Evolutionary conservation across 2,797 vertebrate genomes (phyloP).

Genomic region (Hoplostethus atlanticus): DNA sequence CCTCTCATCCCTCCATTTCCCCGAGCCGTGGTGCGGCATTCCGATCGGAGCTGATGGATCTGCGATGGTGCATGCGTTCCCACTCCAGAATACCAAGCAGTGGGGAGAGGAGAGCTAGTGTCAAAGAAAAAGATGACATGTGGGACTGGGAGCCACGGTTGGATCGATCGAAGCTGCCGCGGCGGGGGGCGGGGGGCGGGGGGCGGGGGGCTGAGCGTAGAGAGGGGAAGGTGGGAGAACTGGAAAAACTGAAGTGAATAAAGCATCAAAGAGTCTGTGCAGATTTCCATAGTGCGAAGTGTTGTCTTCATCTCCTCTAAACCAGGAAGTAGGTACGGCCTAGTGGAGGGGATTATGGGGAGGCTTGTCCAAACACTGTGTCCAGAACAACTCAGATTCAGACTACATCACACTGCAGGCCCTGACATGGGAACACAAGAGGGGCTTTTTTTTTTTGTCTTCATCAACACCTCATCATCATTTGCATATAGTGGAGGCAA

Average conservation of each 20-base stretch:
- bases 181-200: slow-evolving; percentile 23
- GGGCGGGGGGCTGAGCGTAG: slow-evolving; percentile 2
- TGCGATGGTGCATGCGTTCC: slow-evolving; percentile 79
- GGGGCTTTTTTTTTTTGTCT: not conserved
- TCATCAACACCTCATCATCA: not conserved
- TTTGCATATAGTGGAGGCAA: slow-evolving; percentile 14
- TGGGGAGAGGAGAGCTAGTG: slow-evolving; percentile 66
- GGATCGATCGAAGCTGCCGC: slow-evolving; percentile 76
- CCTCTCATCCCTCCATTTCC: slow-evolving; percentile 67
- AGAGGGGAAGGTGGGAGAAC: slow-evolving; percentile 33
- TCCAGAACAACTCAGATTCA: slow-evolving; percentile 54
- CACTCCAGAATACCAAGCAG: slow-evolving; percentile 84
- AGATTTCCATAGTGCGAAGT: slow-evolving; percentile 46
- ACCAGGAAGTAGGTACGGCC: slow-evolving; percentile 41
- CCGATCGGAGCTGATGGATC: slow-evolving; percentile 82
- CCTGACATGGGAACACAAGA: not conserved
- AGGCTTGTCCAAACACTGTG: slow-evolving; percentile 52
- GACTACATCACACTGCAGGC: slow-evolving; percentile 7
- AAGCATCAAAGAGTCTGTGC: slow-evolving; percentile 75
- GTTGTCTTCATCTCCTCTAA: slow-evolving; percentile 56
- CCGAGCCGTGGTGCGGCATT: slow-evolving; percentile 77
- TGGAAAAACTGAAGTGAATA: slow-evolving; percentile 74
- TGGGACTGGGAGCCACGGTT: slow-evolving; percentile 80
- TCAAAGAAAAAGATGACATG: slow-evolving; percentile 85
- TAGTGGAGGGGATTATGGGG: slow-evolving; percentile 47